These are phyloP conservation scores for Julus scandinavius DNA, from an alignment of 2,888 invertebrate species.

Conservation along the genomic window DNA sequence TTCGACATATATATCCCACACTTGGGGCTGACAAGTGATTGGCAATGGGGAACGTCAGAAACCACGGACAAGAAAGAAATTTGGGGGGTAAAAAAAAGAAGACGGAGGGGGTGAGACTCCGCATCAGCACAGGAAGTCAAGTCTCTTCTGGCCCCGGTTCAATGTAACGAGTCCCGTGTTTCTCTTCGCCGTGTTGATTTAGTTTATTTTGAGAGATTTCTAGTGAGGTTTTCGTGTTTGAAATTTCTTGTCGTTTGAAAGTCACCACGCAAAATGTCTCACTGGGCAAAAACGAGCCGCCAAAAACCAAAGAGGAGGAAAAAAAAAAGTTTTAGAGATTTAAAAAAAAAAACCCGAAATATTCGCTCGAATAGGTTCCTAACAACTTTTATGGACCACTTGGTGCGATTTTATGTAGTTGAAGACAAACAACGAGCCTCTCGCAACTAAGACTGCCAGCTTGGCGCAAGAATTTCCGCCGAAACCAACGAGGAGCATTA, in stretches of 20 bases:
- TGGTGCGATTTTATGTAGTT: conserved; percentile 29
- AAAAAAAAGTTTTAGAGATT: neutral
- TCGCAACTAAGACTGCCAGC: neutral
- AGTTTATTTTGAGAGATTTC: conserved; percentile 29
- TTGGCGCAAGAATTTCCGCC: neutral
- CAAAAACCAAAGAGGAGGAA: neutral
- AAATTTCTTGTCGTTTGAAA: neutral
- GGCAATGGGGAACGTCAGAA: neutral
- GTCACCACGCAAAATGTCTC: conserved; percentile 35
- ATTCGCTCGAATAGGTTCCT: neutral
- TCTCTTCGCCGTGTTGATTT: conserved; percentile 35
- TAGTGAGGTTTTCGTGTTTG: neutral
- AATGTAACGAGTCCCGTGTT: conserved; percentile 38
- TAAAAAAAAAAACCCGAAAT: neutral
- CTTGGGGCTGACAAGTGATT: conserved; percentile 20
- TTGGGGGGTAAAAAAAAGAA: neutral
- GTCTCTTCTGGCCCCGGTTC: conserved; percentile 13
- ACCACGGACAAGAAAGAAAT: neutral
- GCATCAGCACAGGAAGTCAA: too few species aligned
- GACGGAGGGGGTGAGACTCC: neutral
- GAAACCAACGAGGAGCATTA: neutral
- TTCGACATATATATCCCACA: neutral
- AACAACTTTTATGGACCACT: conserved; percentile 36
- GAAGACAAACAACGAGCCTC: conserved; percentile 13
- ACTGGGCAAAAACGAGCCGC: conserved; percentile 10